Evolutionary conservation across 1,140 invertebrate genomes (phyloP).

Genomic region (Cecropterus lyciades): DNA sequence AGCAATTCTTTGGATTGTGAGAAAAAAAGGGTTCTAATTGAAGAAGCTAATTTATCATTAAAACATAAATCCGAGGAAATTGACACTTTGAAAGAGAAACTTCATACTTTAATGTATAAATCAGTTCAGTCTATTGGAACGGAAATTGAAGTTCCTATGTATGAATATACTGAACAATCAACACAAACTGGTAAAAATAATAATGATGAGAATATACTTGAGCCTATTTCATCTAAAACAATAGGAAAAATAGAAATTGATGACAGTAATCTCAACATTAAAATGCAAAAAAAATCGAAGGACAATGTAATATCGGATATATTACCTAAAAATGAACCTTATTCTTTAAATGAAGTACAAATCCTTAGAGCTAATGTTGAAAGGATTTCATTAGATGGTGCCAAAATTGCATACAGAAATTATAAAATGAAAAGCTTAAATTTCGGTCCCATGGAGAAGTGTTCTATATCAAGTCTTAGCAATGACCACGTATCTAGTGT

Average conservation of each 20-base stretch:
- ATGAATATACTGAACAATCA: slow-evolving; percentile 28
- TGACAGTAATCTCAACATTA: slow-evolving; percentile 12
- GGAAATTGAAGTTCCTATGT: slow-evolving; percentile 3
- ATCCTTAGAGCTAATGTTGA: slow-evolving; percentile 56
- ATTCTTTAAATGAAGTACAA: slow-evolving; percentile 57
- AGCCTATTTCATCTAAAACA: not conserved
- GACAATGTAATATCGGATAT: slow-evolving; percentile 30
- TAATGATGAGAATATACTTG: not conserved
- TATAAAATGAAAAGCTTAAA: slow-evolving; percentile 63
- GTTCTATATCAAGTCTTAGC: slow-evolving; percentile 51
- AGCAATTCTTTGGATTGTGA: slow-evolving; percentile 30
- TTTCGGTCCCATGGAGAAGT: slow-evolving; percentile 56
- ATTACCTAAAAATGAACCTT: slow-evolving; percentile 35
- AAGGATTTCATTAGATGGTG: slow-evolving; percentile 47
- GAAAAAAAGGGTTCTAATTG: slow-evolving; percentile 37
- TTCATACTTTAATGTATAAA: slow-evolving; percentile 33
- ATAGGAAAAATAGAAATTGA: not conserved
- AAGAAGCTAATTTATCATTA: slow-evolving; percentile 43
- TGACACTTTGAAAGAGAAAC: slow-evolving; percentile 49
- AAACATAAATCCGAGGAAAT: slow-evolving; percentile 56
- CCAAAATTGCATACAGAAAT: slow-evolving; percentile 57
- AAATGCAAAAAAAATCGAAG: slow-evolving; percentile 29
- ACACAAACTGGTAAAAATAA: slow-evolving; percentile 9
- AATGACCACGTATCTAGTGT: not conserved
- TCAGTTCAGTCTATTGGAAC: slow-evolving; percentile 3